Evolutionary conservation across 2,888 invertebrate genomes (phyloP), one percentile per base, ranked within the genome.

Genomic region (Agrochola litura): DNA sequence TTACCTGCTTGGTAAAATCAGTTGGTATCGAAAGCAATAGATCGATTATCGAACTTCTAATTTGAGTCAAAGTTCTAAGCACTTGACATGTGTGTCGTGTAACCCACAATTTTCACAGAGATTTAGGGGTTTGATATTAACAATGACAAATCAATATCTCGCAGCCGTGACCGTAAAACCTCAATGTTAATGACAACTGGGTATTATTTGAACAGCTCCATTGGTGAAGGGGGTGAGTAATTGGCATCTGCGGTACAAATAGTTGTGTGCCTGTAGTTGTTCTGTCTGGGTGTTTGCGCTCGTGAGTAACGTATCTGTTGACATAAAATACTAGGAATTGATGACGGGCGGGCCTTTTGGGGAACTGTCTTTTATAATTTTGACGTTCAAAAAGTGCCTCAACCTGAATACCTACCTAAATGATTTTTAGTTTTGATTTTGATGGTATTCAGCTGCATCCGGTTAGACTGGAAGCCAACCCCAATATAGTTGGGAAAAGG

Each of bases 71-170:
- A 49, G 8, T 5, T 14, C 8, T 19, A 30, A 25, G 25, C 6
- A 66, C 12, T 25, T 19, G 25, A 19, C 0, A 30, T 10, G 14
- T 46, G 12, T 30, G 30, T 66, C 54, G 9, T 52, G 0, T 8
- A 9, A n/a, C 2, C n/a, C 12, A 76, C 25, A 1, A 10, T 49
- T 30, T 0, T 22, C 0, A 16, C 2, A 43, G 3, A n/a, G n/a
- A 16, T 60, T 52, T 60, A n/a, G 3, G 10, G 30, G 10, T 73
- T 3, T 2, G 8, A 81, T 43, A 73, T 60, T 60, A 77, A 60
- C 56, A 60, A 60, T 52, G 73, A 73, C n/a, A 25, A 52, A 81
- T 73, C 74, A 74, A 81, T 77, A 43, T 12, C 14, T 81, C 41
- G 14, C 58, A 30, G n/a, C 10, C 8, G n/a, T 58, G 25, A n/a